A percentile compares a stretch with the other conserved stretches of the same genome.
These are phyloP conservation scores for Eulimnadia texana DNA, from an alignment of 1,140 invertebrate genomes.

Conservation along the genomic window DNA sequence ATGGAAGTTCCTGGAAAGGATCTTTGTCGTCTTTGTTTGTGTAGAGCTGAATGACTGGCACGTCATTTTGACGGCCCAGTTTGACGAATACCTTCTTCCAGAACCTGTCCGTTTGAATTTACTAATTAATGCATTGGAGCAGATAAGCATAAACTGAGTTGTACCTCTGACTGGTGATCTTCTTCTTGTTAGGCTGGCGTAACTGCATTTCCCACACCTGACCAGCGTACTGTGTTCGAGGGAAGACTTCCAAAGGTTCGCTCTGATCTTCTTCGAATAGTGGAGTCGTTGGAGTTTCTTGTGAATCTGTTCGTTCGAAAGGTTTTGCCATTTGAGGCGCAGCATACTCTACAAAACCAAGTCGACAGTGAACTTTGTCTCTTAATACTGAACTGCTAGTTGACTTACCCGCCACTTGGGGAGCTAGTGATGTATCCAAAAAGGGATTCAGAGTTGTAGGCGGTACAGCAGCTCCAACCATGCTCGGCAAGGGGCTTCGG, in stretches of 20 bases:
- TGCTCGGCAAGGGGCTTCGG: constrained; percentile 35
- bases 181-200: constrained; percentile 93
- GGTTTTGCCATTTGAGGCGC: neutral
- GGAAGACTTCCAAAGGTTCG: constrained; percentile 83
- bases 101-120: constrained; percentile 41
- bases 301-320: constrained; percentile 38
- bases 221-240: constrained; percentile 55
- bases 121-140: neutral
- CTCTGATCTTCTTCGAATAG: constrained; percentile 90
- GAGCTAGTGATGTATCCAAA: constrained; percentile 16
- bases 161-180: constrained; percentile 78
- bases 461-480: constrained; percentile 17
- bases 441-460: constrained; percentile 20
- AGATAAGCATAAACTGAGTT: neutral
- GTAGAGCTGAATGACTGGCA: constrained; percentile 68
- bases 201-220: constrained; percentile 96
- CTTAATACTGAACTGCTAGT: neutral
- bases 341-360: neutral
- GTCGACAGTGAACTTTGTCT: neutral
- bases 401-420: neutral
- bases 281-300: constrained; percentile 74
- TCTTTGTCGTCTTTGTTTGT: constrained; percentile 74
- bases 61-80: constrained; percentile 60
- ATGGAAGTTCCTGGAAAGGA: constrained; percentile 80
- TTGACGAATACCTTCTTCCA: constrained; percentile 95